phyloP scores from a whole-genome alignment of 2,888 invertebrate genomes.

The Tachystola acroxantha region DNA sequence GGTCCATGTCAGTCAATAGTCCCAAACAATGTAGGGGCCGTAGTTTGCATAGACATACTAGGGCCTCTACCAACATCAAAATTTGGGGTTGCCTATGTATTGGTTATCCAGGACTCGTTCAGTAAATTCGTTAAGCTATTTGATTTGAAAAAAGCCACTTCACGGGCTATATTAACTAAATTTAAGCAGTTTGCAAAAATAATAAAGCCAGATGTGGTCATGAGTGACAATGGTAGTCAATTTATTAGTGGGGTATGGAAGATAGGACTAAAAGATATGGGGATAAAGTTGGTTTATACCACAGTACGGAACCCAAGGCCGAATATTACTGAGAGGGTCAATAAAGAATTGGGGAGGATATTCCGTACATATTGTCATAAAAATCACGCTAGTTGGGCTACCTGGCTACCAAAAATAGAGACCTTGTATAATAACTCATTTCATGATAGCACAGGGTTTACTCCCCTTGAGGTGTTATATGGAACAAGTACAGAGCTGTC shows the following conservation, averaged over 20 bases:
- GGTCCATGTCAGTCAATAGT: constrained; percentile 14
- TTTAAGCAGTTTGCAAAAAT: constrained; percentile 10
- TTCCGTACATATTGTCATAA: constrained; percentile 17
- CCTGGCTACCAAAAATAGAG: constrained; percentile 11
- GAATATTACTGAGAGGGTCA: constrained; percentile 19
- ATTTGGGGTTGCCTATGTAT: constrained; percentile 16
- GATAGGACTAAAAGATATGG: not conserved
- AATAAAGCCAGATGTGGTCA: constrained; percentile 9
- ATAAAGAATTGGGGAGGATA: constrained; percentile 16
- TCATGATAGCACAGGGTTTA: constrained; percentile 17
- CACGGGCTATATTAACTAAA: constrained; percentile 10
- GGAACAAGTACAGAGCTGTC: constrained; percentile 2
- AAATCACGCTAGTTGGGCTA: constrained; percentile 17
- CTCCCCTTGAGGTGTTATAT: constrained; percentile 14
- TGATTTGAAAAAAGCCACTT: constrained; percentile 6
- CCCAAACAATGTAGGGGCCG: constrained; percentile 13
- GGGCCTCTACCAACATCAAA: constrained; percentile 13
- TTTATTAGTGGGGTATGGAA: constrained; percentile 12
- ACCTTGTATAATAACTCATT: constrained; percentile 17
- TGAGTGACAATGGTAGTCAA: constrained; percentile 17
- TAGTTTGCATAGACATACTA: constrained; percentile 20
- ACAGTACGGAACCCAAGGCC: constrained; percentile 20
- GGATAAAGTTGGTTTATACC: constrained; percentile 12
- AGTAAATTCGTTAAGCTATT: constrained; percentile 16
- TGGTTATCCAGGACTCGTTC: constrained; percentile 18